These are phyloP conservation scores for Leptonema lineaticorne DNA, from an alignment of 1,140 invertebrate genomes.

Conservation along the genomic window DNA sequence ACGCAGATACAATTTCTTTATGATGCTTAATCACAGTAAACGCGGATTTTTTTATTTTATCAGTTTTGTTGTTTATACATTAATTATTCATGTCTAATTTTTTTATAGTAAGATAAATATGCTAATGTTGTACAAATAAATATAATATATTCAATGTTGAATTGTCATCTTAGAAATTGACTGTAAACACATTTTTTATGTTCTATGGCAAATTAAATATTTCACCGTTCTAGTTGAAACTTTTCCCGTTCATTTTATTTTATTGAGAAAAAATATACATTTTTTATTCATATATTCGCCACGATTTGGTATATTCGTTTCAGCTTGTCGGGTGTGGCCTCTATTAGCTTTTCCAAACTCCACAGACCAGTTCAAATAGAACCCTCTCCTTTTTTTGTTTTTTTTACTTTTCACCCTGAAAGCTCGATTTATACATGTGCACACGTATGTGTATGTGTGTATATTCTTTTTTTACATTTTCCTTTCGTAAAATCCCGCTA, in stretches of 20 bases:
- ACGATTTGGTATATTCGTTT: background rate
- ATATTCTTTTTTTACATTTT: too few relatives aligned
- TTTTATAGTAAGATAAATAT: background rate
- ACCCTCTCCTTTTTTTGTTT: background rate
- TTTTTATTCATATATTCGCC: background rate
- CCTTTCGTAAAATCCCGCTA: too few relatives aligned
- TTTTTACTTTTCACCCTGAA: too few relatives aligned
- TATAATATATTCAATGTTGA: too few relatives aligned
- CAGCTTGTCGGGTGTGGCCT: conserved; percentile 2
- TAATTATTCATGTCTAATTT: background rate
- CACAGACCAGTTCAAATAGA: background rate
- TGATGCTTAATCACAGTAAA: too few relatives aligned
- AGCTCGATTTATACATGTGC: too few relatives aligned
- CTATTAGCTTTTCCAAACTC: conserved; percentile 8
- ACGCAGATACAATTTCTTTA: background rate
- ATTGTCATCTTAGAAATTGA: too few relatives aligned
- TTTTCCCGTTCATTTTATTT: background rate
- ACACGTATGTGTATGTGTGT: conserved; percentile 4
- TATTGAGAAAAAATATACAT: background rate
- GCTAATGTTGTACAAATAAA: too few relatives aligned
- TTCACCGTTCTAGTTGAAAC: background rate
- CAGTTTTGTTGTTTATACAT: too few relatives aligned
- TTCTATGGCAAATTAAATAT: background rate
- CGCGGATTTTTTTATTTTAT: too few relatives aligned
- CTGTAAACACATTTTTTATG: too few relatives aligned